Percentiles rank a stretch among this genome's conserved stretches.
Conservation (phyloP, 2,113 vertebrate species). For the Tychaedon coryphoeus region DNA sequence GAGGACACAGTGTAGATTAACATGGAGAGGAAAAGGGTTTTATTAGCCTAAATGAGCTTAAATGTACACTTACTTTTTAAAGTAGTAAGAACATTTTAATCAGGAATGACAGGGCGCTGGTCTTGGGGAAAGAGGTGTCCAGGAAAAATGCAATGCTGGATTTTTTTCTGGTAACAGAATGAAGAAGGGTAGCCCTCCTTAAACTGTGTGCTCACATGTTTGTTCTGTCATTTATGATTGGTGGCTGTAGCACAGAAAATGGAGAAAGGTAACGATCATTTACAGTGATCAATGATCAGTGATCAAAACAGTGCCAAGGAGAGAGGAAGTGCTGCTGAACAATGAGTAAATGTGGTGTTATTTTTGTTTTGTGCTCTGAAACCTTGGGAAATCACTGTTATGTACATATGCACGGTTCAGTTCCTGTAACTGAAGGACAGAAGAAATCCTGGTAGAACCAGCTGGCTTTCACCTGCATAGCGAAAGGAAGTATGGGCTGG, state of each 20-base stretch:
- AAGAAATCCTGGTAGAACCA: neutral
- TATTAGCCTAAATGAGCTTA: neutral
- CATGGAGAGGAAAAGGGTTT: fast-evolving
- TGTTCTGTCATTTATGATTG: neutral
- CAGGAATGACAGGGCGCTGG: neutral
- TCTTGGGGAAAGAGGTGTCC: neutral
- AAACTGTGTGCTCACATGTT: fast-evolving
- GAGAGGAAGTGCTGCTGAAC: neutral
- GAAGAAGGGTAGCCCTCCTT: neutral
- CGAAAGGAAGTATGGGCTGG: neutral
- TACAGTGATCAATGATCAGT: neutral
- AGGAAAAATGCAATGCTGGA: neutral
- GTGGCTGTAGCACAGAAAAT: neutral
- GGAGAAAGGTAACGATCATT: neutral
- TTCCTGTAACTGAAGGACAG: neutral
- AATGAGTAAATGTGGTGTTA: neutral
- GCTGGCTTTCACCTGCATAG: neutral
- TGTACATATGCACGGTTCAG: fast-evolving
- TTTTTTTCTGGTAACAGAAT: neutral
- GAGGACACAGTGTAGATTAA: neutral
- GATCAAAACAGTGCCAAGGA: neutral
- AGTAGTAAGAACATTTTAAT: neutral
- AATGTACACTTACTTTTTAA: neutral
- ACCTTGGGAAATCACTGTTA: neutral
- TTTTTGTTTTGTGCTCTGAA: neutral